A percentile compares a stretch with the other conserved stretches of the same genome.
Evolutionary conservation across 2,797 vertebrate genomes (phyloP).

Genomic region (Trachurus trachurus): DNA sequence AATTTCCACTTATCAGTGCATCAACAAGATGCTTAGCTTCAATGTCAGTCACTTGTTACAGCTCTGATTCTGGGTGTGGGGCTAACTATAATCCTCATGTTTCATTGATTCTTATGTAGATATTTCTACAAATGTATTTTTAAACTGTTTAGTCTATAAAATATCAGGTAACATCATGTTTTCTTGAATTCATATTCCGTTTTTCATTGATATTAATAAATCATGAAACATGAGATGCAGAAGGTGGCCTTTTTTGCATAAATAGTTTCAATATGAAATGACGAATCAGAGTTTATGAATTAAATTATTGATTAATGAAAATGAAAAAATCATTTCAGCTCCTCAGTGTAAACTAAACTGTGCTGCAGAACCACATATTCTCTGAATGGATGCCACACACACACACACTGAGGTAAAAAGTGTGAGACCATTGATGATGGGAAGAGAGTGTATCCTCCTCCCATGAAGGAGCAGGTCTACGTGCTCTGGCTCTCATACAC

Average conservation of each 20-base stretch:
- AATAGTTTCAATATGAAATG: no score
- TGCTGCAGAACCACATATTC: not conserved
- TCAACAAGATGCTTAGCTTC: no score
- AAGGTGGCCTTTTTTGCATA: no score
- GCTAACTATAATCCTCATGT: not conserved
- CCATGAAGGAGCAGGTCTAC: constrained; percentile 66
- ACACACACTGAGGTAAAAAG: no score
- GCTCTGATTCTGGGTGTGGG: not conserved
- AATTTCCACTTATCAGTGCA: not conserved
- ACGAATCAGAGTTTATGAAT: no score
- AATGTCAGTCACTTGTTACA: no score
- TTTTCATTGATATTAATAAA: no score
- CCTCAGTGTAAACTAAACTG: not conserved
- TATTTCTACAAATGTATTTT: not conserved
- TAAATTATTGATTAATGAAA: not conserved
- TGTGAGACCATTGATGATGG: no score
- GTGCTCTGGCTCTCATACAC: constrained; percentile 68
- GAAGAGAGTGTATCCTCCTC: constrained; percentile 33
- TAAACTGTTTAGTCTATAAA: not conserved
- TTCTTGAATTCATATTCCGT: no score
- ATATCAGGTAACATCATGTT: not conserved
- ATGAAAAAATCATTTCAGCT: not conserved
- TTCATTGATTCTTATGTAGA: not conserved
- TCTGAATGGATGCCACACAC: not conserved
- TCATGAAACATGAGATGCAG: no score